phyloP scores from a whole-genome alignment of 2,797 vertebrate genomes.

The Gymnothorax reevesii region DNA sequence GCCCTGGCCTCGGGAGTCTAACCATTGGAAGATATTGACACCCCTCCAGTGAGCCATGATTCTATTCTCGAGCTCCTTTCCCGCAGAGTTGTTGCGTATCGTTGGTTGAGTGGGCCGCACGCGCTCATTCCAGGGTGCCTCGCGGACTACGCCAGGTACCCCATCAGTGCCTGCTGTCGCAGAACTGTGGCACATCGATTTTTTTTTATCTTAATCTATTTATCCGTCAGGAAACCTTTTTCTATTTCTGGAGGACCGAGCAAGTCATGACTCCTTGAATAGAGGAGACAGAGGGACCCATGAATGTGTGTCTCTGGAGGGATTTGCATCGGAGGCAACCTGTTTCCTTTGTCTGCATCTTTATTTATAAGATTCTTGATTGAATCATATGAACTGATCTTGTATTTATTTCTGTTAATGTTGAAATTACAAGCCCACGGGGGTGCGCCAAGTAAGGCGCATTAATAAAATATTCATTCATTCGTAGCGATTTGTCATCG shows the following conservation, averaged over 20 bases:
- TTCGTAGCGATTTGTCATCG: conserved; percentile 1
- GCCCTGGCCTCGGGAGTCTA: conserved; percentile 23
- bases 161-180: not conserved
- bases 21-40: conserved; percentile 41
- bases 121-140: not conserved
- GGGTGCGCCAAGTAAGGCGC: not conserved
- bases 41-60: conserved; percentile 13
- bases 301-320: not conserved
- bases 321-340: not conserved
- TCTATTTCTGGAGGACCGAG: not conserved
- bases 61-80: not conserved
- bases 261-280: not conserved
- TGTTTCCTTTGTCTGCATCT: not conserved
- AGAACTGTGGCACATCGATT: not conserved
- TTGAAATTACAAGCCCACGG: not conserved
- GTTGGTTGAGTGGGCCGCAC: not conserved
- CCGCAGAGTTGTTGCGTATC: conserved; percentile 22
- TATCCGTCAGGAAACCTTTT: not conserved
- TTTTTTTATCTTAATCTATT: not conserved
- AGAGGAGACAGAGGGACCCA: not conserved
- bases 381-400: not conserved
- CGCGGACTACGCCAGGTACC: conserved; percentile 12
- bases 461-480: conserved; percentile 4
- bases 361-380: not conserved
- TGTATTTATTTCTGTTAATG: conserved; percentile 2